phyloP scores from a whole-genome alignment of 2,113 vertebrate genomes.

The Asarcornis scutulata region DNA sequence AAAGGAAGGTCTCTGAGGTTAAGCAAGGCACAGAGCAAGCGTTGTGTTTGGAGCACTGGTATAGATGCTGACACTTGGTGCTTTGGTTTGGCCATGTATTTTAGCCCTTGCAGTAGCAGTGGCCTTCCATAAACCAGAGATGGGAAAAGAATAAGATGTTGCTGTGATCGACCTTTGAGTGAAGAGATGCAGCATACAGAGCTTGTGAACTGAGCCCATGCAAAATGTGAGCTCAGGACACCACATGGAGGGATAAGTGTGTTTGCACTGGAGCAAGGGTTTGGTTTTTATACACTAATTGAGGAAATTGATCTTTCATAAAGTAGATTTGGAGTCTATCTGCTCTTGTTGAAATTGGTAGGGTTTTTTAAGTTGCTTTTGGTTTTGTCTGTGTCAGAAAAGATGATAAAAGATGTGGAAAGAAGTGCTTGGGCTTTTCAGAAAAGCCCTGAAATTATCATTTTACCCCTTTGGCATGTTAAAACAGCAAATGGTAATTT shows the following conservation, averaged over 20 bases:
- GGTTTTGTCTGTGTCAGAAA: neutral
- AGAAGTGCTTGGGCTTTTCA: neutral
- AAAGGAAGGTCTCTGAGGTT: neutral
- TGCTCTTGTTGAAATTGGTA: rapidly evolving
- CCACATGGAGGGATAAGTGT: neutral
- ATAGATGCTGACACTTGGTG: neutral
- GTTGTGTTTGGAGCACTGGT: neutral
- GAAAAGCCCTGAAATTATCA: neutral
- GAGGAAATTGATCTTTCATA: rapidly evolving
- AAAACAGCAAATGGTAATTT: neutral
- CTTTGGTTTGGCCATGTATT: neutral
- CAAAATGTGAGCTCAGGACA: neutral
- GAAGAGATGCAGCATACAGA: neutral
- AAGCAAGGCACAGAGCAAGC: rapidly evolving
- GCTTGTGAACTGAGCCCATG: neutral
- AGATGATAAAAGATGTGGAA: neutral
- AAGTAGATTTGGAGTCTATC: neutral
- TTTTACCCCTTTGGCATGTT: neutral
- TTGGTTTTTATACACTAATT: neutral
- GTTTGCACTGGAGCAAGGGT: neutral
- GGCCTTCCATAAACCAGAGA: neutral
- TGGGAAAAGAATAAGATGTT: rapidly evolving
- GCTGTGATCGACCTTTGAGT: neutral
- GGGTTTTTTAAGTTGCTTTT: neutral
- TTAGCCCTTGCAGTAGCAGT: neutral